Evolutionary conservation across 2,113 vertebrate species (phyloP), one percentile per base, ranked within the genome.

Genomic region (Colaptes auratus): DNA sequence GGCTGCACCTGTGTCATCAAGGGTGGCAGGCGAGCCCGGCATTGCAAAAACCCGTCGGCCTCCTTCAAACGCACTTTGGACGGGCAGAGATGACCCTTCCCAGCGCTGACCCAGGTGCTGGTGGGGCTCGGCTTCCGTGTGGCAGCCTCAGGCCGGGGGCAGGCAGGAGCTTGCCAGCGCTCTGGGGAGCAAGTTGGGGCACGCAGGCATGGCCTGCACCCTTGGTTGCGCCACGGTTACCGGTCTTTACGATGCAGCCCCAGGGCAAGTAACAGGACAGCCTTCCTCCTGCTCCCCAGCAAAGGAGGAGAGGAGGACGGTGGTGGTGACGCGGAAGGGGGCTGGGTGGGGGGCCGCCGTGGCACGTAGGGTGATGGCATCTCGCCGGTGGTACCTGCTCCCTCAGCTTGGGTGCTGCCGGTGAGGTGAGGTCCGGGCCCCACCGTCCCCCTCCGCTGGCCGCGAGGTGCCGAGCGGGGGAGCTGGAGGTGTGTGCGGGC

Each of bases 21-120:
- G 6, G 50, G 56, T 2, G 3, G 39, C 25, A 20, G 46, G 35
- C 55, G 74, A 78, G 65, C 52, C n/a, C 4, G 9, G 39, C 2
- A 6, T 61, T 2, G 0, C 20, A 12, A 13, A 64, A 36, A n/a
- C 28, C 33, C 42, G 28, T 53, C 14, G 7, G 21, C 59, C n/a
- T 56, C 63, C 36, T 64, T 18, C 12, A 0, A 48, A 9, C 9
- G 33, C 69, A 8, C 50, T 35, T 72, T 60, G 28, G 74, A 30
- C 0, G 7, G 56, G 13, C 30, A 35, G 58, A 55, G 73, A 30
- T 15, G 42, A 44, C 42, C 42, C 23, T 24, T 52, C 16, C 18
- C 55, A 42, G 83, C 0, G 0, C 36, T 9, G 58, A 14, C n/a
- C 39, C 0, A 2, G 24, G n/a, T 66, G 79, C 20, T 1, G 1